phyloP scores from a whole-genome alignment of 2,888 invertebrate species.

The Pseudococcus jackbeardsleyi region DNA sequence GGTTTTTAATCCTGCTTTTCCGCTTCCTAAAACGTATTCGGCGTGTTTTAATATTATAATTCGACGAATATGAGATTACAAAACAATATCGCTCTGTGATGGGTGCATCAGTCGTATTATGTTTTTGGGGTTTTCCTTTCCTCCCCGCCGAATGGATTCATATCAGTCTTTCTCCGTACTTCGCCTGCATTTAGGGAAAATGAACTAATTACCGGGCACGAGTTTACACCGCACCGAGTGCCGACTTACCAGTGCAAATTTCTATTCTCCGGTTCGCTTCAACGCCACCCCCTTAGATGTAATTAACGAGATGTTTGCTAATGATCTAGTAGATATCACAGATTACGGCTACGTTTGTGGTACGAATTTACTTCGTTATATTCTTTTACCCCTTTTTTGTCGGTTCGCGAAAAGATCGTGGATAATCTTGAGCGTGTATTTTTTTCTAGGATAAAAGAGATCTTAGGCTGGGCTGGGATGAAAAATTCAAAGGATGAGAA shows the following conservation, averaged over 20 bases:
- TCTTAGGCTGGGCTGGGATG: no score
- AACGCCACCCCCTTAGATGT: conserved; percentile 1
- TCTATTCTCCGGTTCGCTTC: not conserved
- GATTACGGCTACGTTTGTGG: conserved; percentile 19
- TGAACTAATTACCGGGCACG: not conserved
- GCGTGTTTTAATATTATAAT: conserved; percentile 13
- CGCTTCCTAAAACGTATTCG: not conserved
- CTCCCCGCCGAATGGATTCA: not conserved
- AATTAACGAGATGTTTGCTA: conserved; percentile 45
- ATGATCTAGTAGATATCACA: not conserved
- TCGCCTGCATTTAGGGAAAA: not conserved
- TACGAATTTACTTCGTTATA: not conserved
- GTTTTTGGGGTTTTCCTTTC: not conserved
- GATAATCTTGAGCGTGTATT: no score
- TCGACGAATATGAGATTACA: conserved; percentile 5
- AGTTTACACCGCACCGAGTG: not conserved
- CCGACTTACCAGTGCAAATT: not conserved
- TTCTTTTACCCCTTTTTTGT: conserved; percentile 15
- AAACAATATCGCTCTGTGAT: not conserved
- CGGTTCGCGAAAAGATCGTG: no score
- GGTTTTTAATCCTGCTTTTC: conserved; percentile 53
- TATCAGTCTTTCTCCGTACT: not conserved
- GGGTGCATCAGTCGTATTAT: not conserved
- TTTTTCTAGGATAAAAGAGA: no score
- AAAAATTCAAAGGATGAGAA: no score